Conservation (phyloP, 2,113 vertebrate genomes). For the Nibea albiflora region DNA sequence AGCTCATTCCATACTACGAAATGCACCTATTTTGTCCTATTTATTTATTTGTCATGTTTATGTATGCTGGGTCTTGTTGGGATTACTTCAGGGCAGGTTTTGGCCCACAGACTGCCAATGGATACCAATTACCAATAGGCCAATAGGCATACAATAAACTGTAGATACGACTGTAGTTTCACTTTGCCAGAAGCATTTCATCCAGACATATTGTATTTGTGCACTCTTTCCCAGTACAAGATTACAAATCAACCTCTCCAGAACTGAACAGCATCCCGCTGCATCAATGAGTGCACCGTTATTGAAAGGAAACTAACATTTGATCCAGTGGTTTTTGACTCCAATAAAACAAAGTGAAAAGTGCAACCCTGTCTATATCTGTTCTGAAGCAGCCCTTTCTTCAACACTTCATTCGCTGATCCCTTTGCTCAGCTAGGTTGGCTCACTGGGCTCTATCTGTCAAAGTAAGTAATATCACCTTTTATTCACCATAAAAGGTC, state of each 20-base stretch:
- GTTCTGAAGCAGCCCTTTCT: background rate
- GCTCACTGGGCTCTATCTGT: slow-evolving; percentile 19
- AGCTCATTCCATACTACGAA: too few species aligned
- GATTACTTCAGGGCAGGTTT: too few species aligned
- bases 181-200: background rate
- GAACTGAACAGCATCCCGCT: slow-evolving; percentile 3
- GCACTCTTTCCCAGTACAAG: background rate
- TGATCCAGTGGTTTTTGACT: slow-evolving; percentile 11
- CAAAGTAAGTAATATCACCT: slow-evolving; percentile 23
- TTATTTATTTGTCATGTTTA: too few species aligned
- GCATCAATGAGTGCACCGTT: background rate
- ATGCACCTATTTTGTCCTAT: too few species aligned
- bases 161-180: too few species aligned
- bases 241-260: background rate
- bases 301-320: slow-evolving; percentile 1
- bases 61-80: too few species aligned
- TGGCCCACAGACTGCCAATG: too few species aligned
- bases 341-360: slow-evolving; percentile 12
- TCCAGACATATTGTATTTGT: background rate
- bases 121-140: too few species aligned
- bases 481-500: slow-evolving; percentile 48
- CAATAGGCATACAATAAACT: background rate
- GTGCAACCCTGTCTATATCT: background rate
- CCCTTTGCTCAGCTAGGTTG: slow-evolving; percentile 4
- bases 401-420: slow-evolving; percentile 13